Evolutionary conservation across 2,113 vertebrate genomes (phyloP), one percentile per base, ranked within the genome.

Genomic region (Oreocharis arfaki): DNA sequence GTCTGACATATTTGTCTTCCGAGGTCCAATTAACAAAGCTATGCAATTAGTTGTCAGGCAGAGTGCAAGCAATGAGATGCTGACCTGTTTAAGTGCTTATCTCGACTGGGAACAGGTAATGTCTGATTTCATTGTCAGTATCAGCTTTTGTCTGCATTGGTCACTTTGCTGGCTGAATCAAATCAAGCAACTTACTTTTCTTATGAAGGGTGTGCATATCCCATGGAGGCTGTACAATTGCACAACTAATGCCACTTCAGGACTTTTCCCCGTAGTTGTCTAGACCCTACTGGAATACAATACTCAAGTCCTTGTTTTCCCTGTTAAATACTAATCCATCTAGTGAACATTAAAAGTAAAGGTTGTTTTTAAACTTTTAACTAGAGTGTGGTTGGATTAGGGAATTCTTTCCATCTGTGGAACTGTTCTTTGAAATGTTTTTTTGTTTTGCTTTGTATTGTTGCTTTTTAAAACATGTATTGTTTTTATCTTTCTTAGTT

Each of bases 31-130:
- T 81, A 99, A 98, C 84, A 98, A 98, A 92, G 99, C 99, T 28
- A 98, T 99, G 97, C 99, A 99, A 89, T 68, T 98, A 18, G 95
- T 99, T 63, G 97, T 98, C 93, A 98, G 98, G 95, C 97, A 98
- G 42, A 98, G 96, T n/a, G 98, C 99, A 28, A 94, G 90, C 68
- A 97, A 93, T 14, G 98, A 98, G 24, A 76, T 98, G 42, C 95
- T 98, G 70, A 41, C 93, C 84, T 99, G 97, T 82, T 90, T 99
- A 55, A 97, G 96, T 44, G 96, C 97, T 11, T 99, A 98, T 80
- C 98, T 99, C 70, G 98, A 70, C 55, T 99, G 99, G 99, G 98
- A 99, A 24, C 98, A 99, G 99, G 99, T 99, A 96, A 96, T 52
- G 75, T 74, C 33, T 70, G 3, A 67, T 88, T 84, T 83, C 53